phyloP scores from a whole-genome alignment of 2,797 vertebrate species.

The Meriones psammophilus region DNA sequence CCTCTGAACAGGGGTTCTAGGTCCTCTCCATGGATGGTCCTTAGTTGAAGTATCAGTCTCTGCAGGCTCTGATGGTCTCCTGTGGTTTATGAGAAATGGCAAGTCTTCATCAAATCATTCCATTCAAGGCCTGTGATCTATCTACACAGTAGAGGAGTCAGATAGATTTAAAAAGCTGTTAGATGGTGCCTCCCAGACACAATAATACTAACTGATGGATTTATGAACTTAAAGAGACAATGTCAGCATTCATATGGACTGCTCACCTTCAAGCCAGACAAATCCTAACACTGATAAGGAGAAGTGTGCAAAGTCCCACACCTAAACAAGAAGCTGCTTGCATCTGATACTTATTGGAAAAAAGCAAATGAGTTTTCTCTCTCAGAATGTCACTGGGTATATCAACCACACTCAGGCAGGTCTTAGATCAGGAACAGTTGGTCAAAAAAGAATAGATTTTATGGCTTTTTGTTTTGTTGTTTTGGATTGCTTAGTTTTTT shows the following conservation, averaged over 20 bases:
- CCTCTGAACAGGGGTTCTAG: too few species aligned
- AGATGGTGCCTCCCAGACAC: neutral
- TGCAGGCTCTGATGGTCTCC: too few species aligned
- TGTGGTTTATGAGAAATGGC: neutral
- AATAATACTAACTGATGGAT: neutral
- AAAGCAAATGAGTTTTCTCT: neutral
- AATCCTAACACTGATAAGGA: neutral
- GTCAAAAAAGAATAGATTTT: neutral
- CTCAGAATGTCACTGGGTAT: neutral
- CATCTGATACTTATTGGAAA: neutral
- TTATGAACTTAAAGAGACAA: neutral
- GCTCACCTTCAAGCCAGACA: neutral
- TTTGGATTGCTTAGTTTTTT: neutral
- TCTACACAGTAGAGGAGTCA: too few species aligned
- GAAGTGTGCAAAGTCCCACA: neutral
- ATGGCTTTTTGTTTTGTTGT: neutral
- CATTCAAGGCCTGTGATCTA: too few species aligned
- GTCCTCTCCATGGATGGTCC: too few species aligned
- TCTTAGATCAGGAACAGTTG: neutral
- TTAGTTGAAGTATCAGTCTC: too few species aligned
- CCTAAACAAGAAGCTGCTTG: neutral
- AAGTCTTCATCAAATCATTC: neutral
- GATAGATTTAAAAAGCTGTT: neutral
- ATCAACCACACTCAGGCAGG: neutral
- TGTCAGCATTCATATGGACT: neutral